Base-by-base conservation (phyloP, 2,888 invertebrate genomes). In the Eumacrocentrus americanus region DNA sequence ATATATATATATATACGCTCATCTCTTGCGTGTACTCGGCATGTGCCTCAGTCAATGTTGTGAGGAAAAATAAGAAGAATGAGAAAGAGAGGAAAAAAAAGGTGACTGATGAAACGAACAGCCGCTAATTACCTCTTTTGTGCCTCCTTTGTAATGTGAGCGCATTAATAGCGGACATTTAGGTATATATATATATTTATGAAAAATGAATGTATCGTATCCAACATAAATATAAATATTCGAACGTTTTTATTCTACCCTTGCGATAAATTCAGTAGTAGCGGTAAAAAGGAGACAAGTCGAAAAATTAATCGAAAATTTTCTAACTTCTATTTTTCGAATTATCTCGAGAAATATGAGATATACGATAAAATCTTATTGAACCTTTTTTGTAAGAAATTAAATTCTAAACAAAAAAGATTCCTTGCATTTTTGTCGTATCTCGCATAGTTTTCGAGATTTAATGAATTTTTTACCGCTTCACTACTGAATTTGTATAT, bases 91-190 rank as follows among this genome's bases (percentile, higher is more conserved):
- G 23, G 9, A 40, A 44, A 25, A 25, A 54, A 44, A 44, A 71
- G 73, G 73, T 78, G 78, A 78, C 76, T 77, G 74, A 78, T 78
- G 78, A 75, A 74, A 75, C 70, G 69, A 67, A 67, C 47, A 40
- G 35, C 40, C 72, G 72, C 77, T 79, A 79, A 79, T 78, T 79
- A 78, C 73, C 75, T 76, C 72, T 75, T 73, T 78, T 70, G 72
- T 73, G 70, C 37, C 53, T 59, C 53, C 71, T 68, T 67, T 67
- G 67, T 75, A 76, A 76, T 73, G 73, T 72, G 68, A 67, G 66
- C 69, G 67, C 76, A 78, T 78, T 78, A 77, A 78, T 78, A 77
- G 76, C 75, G 68, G 64, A 71, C 75, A 73, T 77, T 78, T 76
- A 75, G 72, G 70, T 72, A 76, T n/a, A n/a, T n/a, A 76, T 75